Percentiles rank a stretch among this genome's conserved stretches.
Conservation (phyloP, 2,888 invertebrate species). For the Plutella xylostella region DNA sequence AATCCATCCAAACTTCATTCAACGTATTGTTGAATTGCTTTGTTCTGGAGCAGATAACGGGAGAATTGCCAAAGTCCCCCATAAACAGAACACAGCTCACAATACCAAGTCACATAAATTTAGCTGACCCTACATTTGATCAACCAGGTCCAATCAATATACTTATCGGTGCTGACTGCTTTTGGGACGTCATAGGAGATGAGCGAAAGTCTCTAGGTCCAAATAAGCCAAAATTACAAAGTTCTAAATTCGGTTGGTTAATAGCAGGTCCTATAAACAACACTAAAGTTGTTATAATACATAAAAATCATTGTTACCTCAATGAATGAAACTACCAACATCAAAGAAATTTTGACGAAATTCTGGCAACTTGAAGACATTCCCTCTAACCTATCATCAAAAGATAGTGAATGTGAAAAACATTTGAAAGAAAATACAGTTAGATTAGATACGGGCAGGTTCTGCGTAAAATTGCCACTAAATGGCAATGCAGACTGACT, state of each 20-base stretch:
- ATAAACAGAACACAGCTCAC: neutral
- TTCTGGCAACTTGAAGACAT: neutral
- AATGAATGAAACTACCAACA: too few relatives aligned
- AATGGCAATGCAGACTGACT: neutral
- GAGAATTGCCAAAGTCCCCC: neutral
- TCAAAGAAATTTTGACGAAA: too few relatives aligned
- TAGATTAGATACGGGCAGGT: neutral
- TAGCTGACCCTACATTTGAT: constrained; percentile 6
- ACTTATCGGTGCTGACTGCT: neutral
- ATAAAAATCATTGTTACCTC: too few relatives aligned
- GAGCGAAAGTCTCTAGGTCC: neutral
- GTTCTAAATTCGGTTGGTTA: neutral
- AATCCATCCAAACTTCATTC: neutral
- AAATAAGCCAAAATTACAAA: neutral
- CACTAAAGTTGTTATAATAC: neutral
- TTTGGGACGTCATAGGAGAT: neutral
- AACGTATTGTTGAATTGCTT: neutral
- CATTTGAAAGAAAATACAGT: neutral
- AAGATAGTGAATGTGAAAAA: neutral
- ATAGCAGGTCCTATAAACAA: neutral
- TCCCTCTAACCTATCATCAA: neutral
- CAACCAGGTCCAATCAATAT: constrained; percentile 4
- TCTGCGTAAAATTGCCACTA: neutral
- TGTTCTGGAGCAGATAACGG: neutral
- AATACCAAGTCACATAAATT: constrained; percentile 1